A percentile compares a stretch with the other conserved stretches of the same genome.
Evolutionary conservation across 2,113 vertebrate species (phyloP).

Genomic region (Acrocephalus kingi): DNA sequence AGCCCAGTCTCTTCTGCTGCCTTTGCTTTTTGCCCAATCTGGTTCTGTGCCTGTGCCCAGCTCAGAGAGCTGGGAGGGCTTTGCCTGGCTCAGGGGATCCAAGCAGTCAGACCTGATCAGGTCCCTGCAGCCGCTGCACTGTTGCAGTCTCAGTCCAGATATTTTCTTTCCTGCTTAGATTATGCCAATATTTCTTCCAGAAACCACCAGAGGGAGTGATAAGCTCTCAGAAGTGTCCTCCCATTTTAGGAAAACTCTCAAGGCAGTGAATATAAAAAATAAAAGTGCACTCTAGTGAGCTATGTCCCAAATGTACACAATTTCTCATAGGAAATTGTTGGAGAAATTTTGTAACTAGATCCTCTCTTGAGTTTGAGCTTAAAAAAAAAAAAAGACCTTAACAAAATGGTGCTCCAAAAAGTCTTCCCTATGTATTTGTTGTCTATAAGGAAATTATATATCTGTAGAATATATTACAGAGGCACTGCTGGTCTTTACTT

Average conservation of each 20-base stretch:
- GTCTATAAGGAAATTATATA: not conserved
- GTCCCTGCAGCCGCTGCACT: not conserved
- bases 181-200: not conserved
- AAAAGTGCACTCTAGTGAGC: not conserved
- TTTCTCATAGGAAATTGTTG: not conserved
- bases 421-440: not conserved
- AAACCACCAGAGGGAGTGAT: slow-evolving; percentile 50
- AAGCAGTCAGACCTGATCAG: rapidly evolving
- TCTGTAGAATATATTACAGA: not conserved
- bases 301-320: not conserved
- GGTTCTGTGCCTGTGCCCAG: not conserved
- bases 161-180: not conserved
- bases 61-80: not conserved
- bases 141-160: not conserved
- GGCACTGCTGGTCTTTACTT: not conserved
- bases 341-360: not conserved
- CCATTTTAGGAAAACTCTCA: not conserved
- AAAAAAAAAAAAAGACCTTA: not conserved
- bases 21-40: not conserved
- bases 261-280: not conserved
- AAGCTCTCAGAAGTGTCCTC: not conserved
- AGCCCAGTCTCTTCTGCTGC: not conserved
- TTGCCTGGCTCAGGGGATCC: rapidly evolving
- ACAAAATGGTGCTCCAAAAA: not conserved
- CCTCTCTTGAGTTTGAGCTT: not conserved